Base-by-base conservation (phyloP, 2,888 invertebrate species). In the Heterodera filipjevi region DNA sequence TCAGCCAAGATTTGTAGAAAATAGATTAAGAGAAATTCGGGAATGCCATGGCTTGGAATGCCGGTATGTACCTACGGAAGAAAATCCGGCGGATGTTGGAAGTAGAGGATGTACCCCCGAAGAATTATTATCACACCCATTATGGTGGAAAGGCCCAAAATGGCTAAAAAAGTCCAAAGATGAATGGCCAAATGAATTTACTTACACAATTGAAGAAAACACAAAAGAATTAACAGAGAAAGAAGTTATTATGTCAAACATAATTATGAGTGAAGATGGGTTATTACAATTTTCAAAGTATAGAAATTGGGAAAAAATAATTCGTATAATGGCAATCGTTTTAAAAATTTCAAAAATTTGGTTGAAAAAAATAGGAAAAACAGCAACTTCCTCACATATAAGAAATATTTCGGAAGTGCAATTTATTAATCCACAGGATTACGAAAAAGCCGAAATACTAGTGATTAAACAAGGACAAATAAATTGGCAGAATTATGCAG, bases 31-130 rank as follows among this genome's bases (percentile, higher is more conserved):
- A 27, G 71, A 46, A 30, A 30, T 39, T 6, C 0, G 68, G 22
- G 16, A 32, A 30, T 27, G 46, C 2, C 39, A 71, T n/a, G 71
- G 30, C 3, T 22, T 71, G 12, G 71, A 70, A 39, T 77, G 71
- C 32, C 59, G 79, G 14, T 84, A 87, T 77, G 82, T 89, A 0
- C 79, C 78, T 0, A 81, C 84, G 1, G 75, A 79, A 2, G 74
- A 82, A 30, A 89, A 89, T 79, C 87, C 88, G 2, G 88, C 88
- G 12, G 87, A 89, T 74, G 79, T 84, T 68, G 84, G 84, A 0
- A 85, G 87, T 5, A 39, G 81, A 27, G 84, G 84, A 6, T n/a
- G 79, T n/a, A 68, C 49, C 16, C 72, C 79, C 19, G 35, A 27
- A n/a, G 79, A 82, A 30, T 59, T 85, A 32, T 3, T 46, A 44